phyloP scores from a whole-genome alignment of 1,140 invertebrate species.

The Panagrolaimus sp. region DNA sequence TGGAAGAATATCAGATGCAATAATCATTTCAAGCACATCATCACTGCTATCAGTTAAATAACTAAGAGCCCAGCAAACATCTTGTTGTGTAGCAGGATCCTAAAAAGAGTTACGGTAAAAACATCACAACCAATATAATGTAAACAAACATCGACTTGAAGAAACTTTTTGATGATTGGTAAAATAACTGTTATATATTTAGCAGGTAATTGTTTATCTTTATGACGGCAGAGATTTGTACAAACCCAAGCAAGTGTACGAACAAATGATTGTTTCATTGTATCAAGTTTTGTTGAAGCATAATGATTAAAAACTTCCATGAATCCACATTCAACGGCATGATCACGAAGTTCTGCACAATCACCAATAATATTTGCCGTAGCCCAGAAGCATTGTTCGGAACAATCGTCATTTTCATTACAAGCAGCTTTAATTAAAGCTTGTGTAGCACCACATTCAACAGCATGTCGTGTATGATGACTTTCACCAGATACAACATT shows the following conservation, averaged over 20 bases:
- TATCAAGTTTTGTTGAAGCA: not conserved
- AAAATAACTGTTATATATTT: conserved; percentile 11
- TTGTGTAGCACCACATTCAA: conserved; percentile 48
- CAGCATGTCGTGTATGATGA: conserved; percentile 59
- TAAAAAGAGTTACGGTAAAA: no score
- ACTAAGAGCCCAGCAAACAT: conserved; percentile 38
- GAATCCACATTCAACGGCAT: conserved; percentile 7
- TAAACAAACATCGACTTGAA: not conserved
- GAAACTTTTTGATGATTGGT: conserved; percentile 20
- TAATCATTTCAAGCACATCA: conserved; percentile 24
- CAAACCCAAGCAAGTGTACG: conserved; percentile 34
- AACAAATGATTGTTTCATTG: conserved; percentile 18
- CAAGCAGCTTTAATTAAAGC: not conserved
- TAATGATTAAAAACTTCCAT: not conserved
- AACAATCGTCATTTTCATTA: not conserved
- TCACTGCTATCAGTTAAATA: conserved; percentile 41
- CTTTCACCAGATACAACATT: conserved; percentile 61
- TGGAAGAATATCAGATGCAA: not conserved
- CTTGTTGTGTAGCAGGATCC: conserved; percentile 13
- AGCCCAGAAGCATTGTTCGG: conserved; percentile 61
- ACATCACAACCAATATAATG: no score
- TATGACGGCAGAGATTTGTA: conserved; percentile 38
- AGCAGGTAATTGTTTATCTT: conserved; percentile 31
- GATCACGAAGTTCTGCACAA: conserved; percentile 30
- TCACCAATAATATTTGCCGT: conserved; percentile 61